Evolutionary conservation across 1,140 invertebrate species (phyloP), one percentile per base, ranked within the genome.

Genomic region (Neocloeon triangulifer): DNA sequence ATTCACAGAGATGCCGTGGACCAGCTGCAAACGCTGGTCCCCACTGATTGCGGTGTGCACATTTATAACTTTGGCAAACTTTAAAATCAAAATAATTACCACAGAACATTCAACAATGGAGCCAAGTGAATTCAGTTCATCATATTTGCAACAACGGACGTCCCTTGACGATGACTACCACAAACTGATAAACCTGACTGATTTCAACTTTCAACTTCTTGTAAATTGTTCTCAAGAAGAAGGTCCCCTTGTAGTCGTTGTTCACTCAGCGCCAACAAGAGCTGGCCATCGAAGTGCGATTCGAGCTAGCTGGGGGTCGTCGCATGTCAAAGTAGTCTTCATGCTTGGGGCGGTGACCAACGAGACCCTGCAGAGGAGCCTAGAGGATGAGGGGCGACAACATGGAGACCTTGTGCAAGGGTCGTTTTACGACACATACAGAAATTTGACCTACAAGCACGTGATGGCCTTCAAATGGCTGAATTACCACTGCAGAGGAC

Each of bases 381-480:
- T 84, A 2, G 42, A 60, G 10, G 41, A 56, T 25, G 81, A 88
- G 48, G 62, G 64, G 41, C 43, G 44, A 3, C 40, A 40, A 1
- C 62, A 69, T 43, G 52, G 58, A 13, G 82, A 88, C 46, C 59
- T 86, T 33, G 61, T 85, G 16, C 74, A 81, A 51, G 78, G 76
- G 16, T 69, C 64, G 40, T 85, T 84, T 48, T 34, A 59, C 6
- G 81, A 86, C 54, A 60, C 59, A 19, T 88, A 86, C 46, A 62
- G 69, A 37, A 88, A 86, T 53, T 63, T 88, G 51, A 84, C 80
- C 2, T 80, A 81, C 44, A 88, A 88, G 51, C 78, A 82, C 50
- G 66, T 77, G 4, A 76, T 79, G 65, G 69, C 64, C 1, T 59
- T 86, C n/a, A 78, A 79, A 47, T 88, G 78, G 71, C 63, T 69